A percentile compares a stretch with the other conserved stretches of the same genome.
phyloP scores from a whole-genome alignment of 1,140 invertebrate species.

The Drosophila pandora region DNA sequence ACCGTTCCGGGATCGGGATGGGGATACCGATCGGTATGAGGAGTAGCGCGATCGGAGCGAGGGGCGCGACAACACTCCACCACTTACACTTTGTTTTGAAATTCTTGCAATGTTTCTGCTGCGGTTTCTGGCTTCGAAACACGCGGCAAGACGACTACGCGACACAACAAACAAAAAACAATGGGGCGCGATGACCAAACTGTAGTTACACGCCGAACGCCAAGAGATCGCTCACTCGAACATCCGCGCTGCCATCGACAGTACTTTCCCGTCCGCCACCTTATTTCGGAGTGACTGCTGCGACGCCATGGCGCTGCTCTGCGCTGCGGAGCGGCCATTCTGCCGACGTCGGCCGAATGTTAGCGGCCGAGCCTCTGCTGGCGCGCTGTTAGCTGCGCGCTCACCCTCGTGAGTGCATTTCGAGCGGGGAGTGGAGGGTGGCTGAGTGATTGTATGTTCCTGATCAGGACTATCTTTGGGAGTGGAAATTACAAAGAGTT shows the following conservation, averaged over 20 bases:
- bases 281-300: not conserved
- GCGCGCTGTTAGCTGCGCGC: too few species aligned
- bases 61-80: constrained; percentile 4
- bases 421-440: too few species aligned
- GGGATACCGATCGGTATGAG: too few species aligned
- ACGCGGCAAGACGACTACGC: constrained; percentile 4
- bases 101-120: not conserved
- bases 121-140: not conserved
- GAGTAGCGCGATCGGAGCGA: constrained; percentile 12
- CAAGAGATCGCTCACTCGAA: constrained; percentile 16
- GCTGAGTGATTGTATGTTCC: too few species aligned
- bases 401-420: too few species aligned
- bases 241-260: not conserved
- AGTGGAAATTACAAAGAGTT: too few species aligned
- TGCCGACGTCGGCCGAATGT: too few species aligned
- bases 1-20: constrained; percentile 24
- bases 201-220: constrained; percentile 13
- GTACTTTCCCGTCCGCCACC: not conserved
- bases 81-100: constrained; percentile 26
- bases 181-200: constrained; percentile 17
- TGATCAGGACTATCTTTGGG: too few species aligned
- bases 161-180: constrained; percentile 7
- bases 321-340: too few species aligned
- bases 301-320: too few species aligned
- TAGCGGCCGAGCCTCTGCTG: too few species aligned